A percentile compares a stretch with the other conserved stretches of the same genome.
Evolutionary conservation across 2,797 vertebrate species (phyloP).

Genomic region (Myiothlypis chrysogaster): DNA sequence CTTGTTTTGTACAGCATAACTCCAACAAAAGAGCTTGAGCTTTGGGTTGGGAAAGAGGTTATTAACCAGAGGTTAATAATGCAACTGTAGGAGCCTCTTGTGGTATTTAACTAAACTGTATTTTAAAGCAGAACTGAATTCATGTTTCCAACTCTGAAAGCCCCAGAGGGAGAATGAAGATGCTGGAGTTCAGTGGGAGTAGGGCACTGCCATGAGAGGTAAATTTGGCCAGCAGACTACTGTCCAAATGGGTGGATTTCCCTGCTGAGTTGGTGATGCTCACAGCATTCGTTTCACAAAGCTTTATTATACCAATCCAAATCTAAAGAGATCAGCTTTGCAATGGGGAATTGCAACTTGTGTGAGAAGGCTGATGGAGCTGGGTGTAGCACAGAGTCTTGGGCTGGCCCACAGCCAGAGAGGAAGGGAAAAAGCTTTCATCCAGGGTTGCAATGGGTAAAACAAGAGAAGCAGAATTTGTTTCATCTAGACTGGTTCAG

Average conservation of each 20-base stretch:
- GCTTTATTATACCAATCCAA: neutral
- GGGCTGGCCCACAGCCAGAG: neutral
- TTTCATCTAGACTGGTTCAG: neutral
- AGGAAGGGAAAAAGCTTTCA: neutral
- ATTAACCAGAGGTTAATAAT: neutral
- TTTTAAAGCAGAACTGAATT: neutral
- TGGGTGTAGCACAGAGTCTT: neutral
- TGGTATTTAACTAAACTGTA: neutral
- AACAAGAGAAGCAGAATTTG: neutral
- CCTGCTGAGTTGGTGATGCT: neutral
- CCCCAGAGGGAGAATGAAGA: neutral
- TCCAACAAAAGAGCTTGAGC: neutral
- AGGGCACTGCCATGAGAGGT: neutral
- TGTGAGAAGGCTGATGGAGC: neutral
- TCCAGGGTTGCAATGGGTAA: neutral
- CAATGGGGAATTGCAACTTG: neutral
- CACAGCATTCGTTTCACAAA: neutral
- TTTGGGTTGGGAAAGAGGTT: neutral
- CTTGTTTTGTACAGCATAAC: neutral
- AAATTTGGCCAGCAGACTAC: neutral
- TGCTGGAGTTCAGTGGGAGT: neutral
- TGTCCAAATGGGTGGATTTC: neutral
- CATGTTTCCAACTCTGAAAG: neutral
- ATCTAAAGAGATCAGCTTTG: neutral
- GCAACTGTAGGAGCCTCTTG: neutral